A percentile compares a stretch with the other conserved stretches of the same genome.
Evolutionary conservation across 2,797 vertebrate genomes (phyloP).

Genomic region (Fundulus diaphanus): DNA sequence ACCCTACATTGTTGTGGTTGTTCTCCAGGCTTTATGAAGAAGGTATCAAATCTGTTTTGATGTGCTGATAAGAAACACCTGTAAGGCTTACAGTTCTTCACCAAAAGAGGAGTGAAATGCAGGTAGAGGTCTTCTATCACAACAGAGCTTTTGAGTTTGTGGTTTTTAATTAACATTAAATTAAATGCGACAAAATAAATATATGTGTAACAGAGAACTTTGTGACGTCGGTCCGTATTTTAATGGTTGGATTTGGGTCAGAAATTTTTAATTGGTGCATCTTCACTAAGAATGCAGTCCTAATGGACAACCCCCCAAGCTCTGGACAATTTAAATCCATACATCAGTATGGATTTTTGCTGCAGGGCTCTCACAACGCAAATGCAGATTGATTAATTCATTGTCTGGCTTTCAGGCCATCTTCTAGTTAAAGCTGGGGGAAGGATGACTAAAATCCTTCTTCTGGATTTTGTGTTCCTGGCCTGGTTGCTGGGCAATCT

Average conservation of each 20-base stretch:
- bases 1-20: too few species aligned
- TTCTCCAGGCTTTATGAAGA: neutral
- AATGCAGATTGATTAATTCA: constrained; percentile 27
- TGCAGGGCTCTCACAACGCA: constrained; percentile 1
- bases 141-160: too few species aligned
- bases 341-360: constrained; percentile 35
- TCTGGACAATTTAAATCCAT: constrained; percentile 46
- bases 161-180: neutral
- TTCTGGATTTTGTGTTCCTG: neutral
- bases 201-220: neutral
- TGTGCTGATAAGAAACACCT: neutral
- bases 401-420: constrained; percentile 3
- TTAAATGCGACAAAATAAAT: neutral
- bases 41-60: neutral
- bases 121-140: neutral
- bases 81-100: neutral
- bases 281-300: constrained; percentile 46
- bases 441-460: constrained; percentile 23
- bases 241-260: neutral
- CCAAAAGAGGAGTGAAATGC: too few species aligned
- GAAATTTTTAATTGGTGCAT: neutral
- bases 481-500: constrained; percentile 13
- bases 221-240: neutral
- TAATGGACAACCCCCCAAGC: constrained; percentile 12
- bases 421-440: neutral